Base-by-base conservation (phyloP, 2,113 vertebrate species). In the Notothenia coriiceps region DNA sequence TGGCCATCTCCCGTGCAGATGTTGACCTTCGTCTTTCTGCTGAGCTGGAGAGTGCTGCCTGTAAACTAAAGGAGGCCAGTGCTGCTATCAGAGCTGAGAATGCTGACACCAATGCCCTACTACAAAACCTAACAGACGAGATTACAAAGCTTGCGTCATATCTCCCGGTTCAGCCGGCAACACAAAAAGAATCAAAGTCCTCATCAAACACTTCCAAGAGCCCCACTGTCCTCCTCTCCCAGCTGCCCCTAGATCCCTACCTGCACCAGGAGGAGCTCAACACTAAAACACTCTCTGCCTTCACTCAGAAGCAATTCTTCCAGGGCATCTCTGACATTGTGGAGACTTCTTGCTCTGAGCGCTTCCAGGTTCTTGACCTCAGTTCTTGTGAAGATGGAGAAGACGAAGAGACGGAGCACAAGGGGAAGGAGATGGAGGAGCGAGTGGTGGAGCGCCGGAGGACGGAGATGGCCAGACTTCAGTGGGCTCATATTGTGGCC, bases 221-320 rank as follows among this genome's bases (percentile, higher is more conserved):
- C 7, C 51, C 81, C 0, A 50, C 88, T 13, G 85, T 95, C 51
- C 95, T 98, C 79, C 91, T 97, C 54, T 97, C 95, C 54, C 96
- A 96, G 3, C 84, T 97, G 74, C 63, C 95, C 60, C 88, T 98
- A 91, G 94, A 96, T 77, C 91, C 92, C 0, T 99, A 96, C 62
- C 90, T 99, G 29, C 91, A 91, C n/a, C 95, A 93, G 51, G 97
- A 98, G 88, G 96, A 97, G 46, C 88, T 94, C 77, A 96, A 92
- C 89, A 97, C 97, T 1, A 95, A 96, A 82, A 94, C 94, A 2
- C 91, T 99, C 22, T 74, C 90, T 0, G 82, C 90, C 0, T 95
- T 96, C 72, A 91, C 96, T 2, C 96, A 93, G 80, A 95, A 86
- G 0, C 90, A 94, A 73, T 97, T 96, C 80, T 96, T 90, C 80